A percentile compares a stretch with the other conserved stretches of the same genome.
These are phyloP conservation scores for Epinephelus cyanopodus DNA, from an alignment of 2,113 vertebrate genomes.

Conservation along the genomic window DNA sequence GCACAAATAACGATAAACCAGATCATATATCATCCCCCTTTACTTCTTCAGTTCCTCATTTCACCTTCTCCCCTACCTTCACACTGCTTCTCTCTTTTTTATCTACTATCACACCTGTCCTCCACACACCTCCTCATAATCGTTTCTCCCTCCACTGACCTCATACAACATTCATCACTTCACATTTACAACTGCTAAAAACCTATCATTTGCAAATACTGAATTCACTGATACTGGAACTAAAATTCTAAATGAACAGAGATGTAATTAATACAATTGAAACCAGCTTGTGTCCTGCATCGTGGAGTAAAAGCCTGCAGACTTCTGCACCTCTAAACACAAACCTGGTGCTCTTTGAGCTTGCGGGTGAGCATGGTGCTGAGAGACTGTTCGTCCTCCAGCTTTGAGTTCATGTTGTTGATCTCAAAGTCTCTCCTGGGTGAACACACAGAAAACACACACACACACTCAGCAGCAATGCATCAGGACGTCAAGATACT, in stretches of 20 bases:
- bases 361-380: constrained; percentile 82
- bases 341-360: constrained; percentile 85
- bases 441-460: constrained; percentile 19
- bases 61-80: background rate
- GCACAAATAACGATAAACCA: background rate
- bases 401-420: constrained; percentile 81
- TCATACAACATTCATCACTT: background rate
- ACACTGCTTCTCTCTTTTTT: background rate
- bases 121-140: background rate
- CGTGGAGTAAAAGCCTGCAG: background rate
- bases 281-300: background rate
- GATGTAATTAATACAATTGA: background rate
- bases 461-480: too few relatives aligned
- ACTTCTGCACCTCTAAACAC: background rate
- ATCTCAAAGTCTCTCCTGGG: constrained; percentile 83
- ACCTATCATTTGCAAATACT: background rate
- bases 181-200: background rate
- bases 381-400: constrained; percentile 83
- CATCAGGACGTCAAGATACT: too few relatives aligned
- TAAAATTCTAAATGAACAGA: too few relatives aligned
- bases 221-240: background rate
- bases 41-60: background rate
- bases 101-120: background rate
- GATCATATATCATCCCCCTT: background rate
- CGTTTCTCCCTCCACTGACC: background rate